These are phyloP conservation scores for Tapirus indicus DNA, from an alignment of 2,797 vertebrate genomes.

Conservation along the genomic window DNA sequence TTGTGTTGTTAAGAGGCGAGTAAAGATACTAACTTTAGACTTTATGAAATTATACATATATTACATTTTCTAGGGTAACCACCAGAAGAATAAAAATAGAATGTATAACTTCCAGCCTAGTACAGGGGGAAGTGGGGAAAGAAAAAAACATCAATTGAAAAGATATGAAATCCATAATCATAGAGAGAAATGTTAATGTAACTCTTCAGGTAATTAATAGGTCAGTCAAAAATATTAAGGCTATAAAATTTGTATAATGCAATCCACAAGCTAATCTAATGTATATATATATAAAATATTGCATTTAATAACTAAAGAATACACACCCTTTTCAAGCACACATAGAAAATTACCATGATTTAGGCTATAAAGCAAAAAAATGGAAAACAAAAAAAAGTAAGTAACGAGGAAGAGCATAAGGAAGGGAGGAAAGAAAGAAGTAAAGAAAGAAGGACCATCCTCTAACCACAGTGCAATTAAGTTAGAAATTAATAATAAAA, in stretches of 20 bases:
- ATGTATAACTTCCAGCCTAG: not conserved
- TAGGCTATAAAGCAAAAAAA: not conserved
- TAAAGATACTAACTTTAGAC: not conserved
- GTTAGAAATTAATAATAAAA: conserved; percentile 48
- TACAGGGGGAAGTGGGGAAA: not conserved
- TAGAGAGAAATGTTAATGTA: not conserved
- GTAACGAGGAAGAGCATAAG: not conserved
- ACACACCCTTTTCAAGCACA: not conserved
- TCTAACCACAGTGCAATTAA: not conserved
- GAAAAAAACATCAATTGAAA: not conserved
- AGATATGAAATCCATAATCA: not conserved
- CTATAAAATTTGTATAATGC: not conserved
- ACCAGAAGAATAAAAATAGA: conserved; percentile 49
- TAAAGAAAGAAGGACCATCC: not conserved
- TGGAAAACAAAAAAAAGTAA: not conserved
- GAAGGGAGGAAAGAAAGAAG: not conserved
- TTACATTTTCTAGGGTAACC: not conserved
- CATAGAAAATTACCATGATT: not conserved
- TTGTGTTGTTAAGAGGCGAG: not conserved
- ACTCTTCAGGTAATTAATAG: conserved; percentile 20
- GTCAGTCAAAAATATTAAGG: conserved; percentile 11
- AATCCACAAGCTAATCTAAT: conserved; percentile 20
- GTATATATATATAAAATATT: not conserved
- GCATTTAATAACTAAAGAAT: not conserved
- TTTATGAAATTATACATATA: conserved; percentile 17